Evolutionary conservation across 1,140 invertebrate species (phyloP), one percentile per base, ranked within the genome.

Genomic region (Lucilia cuprina): DNA sequence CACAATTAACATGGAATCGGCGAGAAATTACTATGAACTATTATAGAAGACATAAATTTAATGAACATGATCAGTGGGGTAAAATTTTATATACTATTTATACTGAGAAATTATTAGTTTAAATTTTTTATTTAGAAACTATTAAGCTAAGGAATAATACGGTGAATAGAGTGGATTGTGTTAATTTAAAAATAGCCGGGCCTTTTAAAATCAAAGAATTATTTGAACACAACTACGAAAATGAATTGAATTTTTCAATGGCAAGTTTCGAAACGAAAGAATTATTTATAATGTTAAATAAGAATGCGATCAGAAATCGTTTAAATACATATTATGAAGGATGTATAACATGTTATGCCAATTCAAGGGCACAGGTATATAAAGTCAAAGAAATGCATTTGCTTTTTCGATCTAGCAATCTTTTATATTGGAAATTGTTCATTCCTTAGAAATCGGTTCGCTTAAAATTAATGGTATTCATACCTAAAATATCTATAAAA

Each of bases 161-260:
- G 1, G 19, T 83, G n/a, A 10, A 83, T 30, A 12, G 30, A 0
- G 14, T 88, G 5, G 21, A 85, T 0, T 30, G 83, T 2, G 86
- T 89, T 0, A 8, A 2, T 2, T 82, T 90, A 0, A 85, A 89
- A 55, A 85, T 84, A 5, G 5, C 30, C 0, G 89, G 89, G 8
- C 89, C 89, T 0, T 89, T 90, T 21, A 86, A 84, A 2, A 89
- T 90, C 3, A 90, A 88, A 50, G 86, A 86, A 41, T 83, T 87
- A 12, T 90, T 86, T 77, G 89, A 90, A 75, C 77, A 86, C 30
- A 12, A 17, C 0, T 88, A 87, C 13, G 83, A 84, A 10, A 87
- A 86, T 50, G 84, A 86, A 8, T 75, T 89, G 17, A 4, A 14
- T 0, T 25, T 88, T 0, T 10, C 17, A 5, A 55, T 90, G 21